A percentile compares a stretch with the other conserved stretches of the same genome.
phyloP scores from a whole-genome alignment of 2,113 vertebrate genomes.

The Istiophorus platypterus region DNA sequence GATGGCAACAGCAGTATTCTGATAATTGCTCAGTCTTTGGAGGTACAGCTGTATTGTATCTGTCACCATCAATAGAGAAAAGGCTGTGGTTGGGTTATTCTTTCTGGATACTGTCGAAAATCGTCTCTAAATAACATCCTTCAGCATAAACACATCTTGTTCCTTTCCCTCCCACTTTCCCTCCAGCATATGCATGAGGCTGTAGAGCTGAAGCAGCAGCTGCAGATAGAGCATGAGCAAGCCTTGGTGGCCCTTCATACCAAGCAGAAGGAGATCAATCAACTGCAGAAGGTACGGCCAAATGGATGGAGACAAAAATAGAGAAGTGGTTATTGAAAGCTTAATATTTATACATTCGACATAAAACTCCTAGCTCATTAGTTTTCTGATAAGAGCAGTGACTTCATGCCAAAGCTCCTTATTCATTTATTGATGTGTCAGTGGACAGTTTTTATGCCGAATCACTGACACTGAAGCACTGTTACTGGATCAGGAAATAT shows the following conservation, averaged over 20 bases:
- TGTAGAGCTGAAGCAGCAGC: constrained; percentile 91
- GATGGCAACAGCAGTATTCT: not conserved
- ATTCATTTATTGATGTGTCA: constrained; percentile 45
- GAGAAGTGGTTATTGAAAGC: constrained; percentile 1
- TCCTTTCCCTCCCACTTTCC: constrained; percentile 18
- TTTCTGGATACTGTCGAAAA: constrained; percentile 20
- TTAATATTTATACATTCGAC: not conserved
- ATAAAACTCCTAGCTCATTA: not conserved
- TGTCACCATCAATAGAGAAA: not conserved
- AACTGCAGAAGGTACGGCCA: constrained; percentile 91
- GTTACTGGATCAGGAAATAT: constrained; percentile 35
- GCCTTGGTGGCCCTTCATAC: constrained; percentile 91
- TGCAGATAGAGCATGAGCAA: constrained; percentile 95
- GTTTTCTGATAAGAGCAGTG: constrained; percentile 14
- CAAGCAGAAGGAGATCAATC: constrained; percentile 94
- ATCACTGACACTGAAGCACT: constrained; percentile 50
- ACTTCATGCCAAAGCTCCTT: constrained; percentile 28
- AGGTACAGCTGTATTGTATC: not conserved
- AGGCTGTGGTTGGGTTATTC: not conserved
- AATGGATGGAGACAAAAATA: not conserved
- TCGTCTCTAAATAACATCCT: constrained; percentile 17
- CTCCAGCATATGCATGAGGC: constrained; percentile 92
- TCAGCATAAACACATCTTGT: not conserved
- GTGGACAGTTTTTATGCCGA: constrained; percentile 62
- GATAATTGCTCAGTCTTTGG: not conserved